These are phyloP conservation scores for Paratilapia polleni DNA, from an alignment of 2,113 vertebrate genomes.

Conservation along the genomic window DNA sequence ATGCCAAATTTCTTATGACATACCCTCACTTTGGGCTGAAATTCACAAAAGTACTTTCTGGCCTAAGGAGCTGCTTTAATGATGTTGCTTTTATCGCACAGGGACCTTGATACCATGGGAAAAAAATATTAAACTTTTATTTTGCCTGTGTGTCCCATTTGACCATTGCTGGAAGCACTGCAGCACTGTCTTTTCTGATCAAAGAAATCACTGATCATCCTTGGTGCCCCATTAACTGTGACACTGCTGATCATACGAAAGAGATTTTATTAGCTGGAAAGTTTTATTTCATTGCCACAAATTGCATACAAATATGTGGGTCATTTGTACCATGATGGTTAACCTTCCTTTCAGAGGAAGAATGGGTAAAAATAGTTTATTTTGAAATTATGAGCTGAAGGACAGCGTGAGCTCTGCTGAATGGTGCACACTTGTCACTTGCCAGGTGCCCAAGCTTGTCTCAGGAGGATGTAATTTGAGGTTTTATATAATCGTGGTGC, in stretches of 20 bases:
- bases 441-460: slow-evolving; percentile 31
- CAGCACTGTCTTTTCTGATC: neutral
- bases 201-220: neutral
- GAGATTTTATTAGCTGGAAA: neutral
- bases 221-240: neutral
- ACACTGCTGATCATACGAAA: neutral
- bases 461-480: slow-evolving; percentile 43
- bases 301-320: neutral
- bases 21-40: slow-evolving; percentile 8
- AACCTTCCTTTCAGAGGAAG: neutral
- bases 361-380: slow-evolving; percentile 1
- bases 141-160: neutral
- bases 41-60: slow-evolving; percentile 15
- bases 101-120: neutral
- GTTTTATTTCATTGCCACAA: neutral
- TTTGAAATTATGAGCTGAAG: slow-evolving; percentile 24
- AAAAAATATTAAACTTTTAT: neutral
- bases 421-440: slow-evolving; percentile 24
- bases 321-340: neutral
- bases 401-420: neutral
- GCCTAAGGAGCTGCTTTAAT: neutral
- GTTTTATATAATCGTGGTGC: slow-evolving; percentile 36
- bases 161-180: neutral
- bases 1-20: slow-evolving; percentile 32
- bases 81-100: slow-evolving; percentile 2